Evolutionary conservation across 2,888 invertebrate species (phyloP), one percentile per base, ranked within the genome.

Genomic region (Cheilosia pagana): DNA sequence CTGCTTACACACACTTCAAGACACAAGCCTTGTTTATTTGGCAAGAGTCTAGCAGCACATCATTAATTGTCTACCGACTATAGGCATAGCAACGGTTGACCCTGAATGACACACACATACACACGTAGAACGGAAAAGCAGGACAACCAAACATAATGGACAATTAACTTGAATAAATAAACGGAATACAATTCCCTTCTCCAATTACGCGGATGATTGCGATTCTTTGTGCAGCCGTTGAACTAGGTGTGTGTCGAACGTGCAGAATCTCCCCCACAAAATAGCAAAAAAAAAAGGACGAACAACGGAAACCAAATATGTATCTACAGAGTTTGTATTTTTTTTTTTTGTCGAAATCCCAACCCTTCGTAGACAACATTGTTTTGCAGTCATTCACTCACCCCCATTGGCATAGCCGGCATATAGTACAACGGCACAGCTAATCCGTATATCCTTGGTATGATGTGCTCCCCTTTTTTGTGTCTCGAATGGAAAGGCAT

Each of bases 111-210:
- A 31, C 57, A 67, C 41, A 52, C 14, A 28, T 16, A 14, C 25
- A 3, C n/a, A 52, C 14, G 8, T 35, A 12, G 3, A 35, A 12
- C 12, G 3, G 35, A 35, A 35, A 35, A 35, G 35, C 10, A 6
- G 0, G 23, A 16, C 16, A 57, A 35, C 57, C 50, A 60, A 57
- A 65, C 16, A 74, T 59, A 63, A 82, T 68, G 79, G 28, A 65
- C 83, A 79, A 83, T 83, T 83, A 79, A 70, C 79, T 79, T 65
- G 39, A 68, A 62, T 60, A 74, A 79, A 83, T 79, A 82, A 77
- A 74, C 52, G 63, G 43, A 59, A 59, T 79, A 74, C 63, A 74
- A 79, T 83, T 79, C 57, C 43, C 35, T 59, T 74, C 74, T 70
- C 74, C 68, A 83, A 79, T 83, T 83, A 79, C 67, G 55, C 67